Evolutionary conservation across 2,113 vertebrate genomes (phyloP), one percentile per base, ranked within the genome.

Genomic region (Casuarius casuarius): DNA sequence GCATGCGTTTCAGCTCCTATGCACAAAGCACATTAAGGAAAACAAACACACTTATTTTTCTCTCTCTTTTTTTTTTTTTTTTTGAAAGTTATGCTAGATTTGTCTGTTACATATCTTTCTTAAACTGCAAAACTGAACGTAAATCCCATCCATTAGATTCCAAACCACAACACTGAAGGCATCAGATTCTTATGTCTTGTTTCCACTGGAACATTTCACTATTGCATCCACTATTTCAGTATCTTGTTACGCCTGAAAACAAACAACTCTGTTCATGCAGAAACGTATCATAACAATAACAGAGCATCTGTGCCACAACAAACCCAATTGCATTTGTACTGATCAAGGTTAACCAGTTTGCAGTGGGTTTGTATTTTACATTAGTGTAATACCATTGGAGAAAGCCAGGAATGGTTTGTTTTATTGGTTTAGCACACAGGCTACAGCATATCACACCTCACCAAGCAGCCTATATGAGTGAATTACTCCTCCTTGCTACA

Each of bases 261-360:
- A 95, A 94, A 86, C 92, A 3, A 8, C 54, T 31, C 51, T 94
- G 77, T 87, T 87, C 65, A 35, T 17, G 51, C 68, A 92, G 54
- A 74, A 93, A 86, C 12, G 33, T 95, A 77, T 71, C 31, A 38
- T 54, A 95, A 89, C 48, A 79, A 87, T 82, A 78, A 76, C 94
- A 92, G 25, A 91, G 61, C 74, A 95, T 65, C 74, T 80, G 65
- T 75, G 56, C 56, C 76, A 46, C 51, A 71, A 31, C 73, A 95
- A 84, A 87, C 35, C 31, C 87, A 84, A 35, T 1, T 8, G 56
- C 38, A 89, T 81, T 91, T 87, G 38, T 56, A 95, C 48, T 59
- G 48, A 82, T 28, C 70, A 92, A 89, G 22, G n/a, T 56, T 82
- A 78, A 84, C 31, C 11, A 61, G 62, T 82, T n/a, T 75, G 66